Base-by-base conservation (phyloP, 1,140 invertebrate species). In the Tetraneura akinire region DNA sequence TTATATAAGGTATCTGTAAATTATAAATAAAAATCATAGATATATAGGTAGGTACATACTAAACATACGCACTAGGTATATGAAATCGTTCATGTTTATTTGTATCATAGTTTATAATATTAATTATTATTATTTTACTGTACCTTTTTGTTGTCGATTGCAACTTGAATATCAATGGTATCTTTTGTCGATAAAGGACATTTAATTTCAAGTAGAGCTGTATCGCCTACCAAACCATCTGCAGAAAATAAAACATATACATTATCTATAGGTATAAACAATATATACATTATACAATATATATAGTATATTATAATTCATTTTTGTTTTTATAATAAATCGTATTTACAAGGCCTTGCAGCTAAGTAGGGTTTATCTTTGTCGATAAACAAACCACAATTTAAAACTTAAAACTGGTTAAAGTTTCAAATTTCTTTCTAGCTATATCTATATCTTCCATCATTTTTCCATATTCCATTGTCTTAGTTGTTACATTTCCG, bases 391-490 rank as follows among this genome's bases (percentile, higher is more conserved):
- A 64, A 37, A 37, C 60, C 60, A 37, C 60, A 64, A 18, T 14
- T 29, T 29, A n/a, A 18, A 18, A 64, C 60, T 32, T 32, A 16
- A 64, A 29, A n/a, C 32, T 29, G 13, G 32, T 64, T 37, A 32
- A 32, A n/a, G 13, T 37, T 64, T 64, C 26, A 32, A 64, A 64
- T 32, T 32, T 32, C 26, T 64, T 16, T 64, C 5, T 64, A n/a
- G 60, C 60, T 64, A 18, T 64, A n/a, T n/a, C n/a, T n/a, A n/a
- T n/a, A n/a, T 29, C 26, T 64, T 64, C 60, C 29, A 18, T 64
- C 1, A 37, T 37, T 64, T 64, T 64, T 29, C 60, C 60, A 64
- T 64, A 37, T 18, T 64, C 60, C 26, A 37, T 64, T 3, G 60
- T 14, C 32, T 29, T 37, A 14, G 60, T 32, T n/a, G 26, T 29